Evolutionary conservation across 2,888 invertebrate genomes (phyloP).

Genomic region (Drosophila lacicola): DNA sequence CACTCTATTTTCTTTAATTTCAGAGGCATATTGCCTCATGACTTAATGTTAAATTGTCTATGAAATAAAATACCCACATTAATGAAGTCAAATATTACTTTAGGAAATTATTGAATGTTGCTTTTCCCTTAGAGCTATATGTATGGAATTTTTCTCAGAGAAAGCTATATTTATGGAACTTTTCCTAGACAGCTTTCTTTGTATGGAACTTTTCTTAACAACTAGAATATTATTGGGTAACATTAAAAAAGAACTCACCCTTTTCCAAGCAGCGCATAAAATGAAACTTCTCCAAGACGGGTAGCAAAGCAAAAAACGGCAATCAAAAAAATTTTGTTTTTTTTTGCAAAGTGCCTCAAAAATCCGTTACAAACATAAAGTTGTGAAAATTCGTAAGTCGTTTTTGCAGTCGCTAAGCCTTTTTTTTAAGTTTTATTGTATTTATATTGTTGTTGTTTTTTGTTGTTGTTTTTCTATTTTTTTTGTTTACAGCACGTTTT

Average conservation of each 20-base stretch:
- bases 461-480: slow-evolving; percentile 3
- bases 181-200: too few species aligned
- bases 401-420: slow-evolving; percentile 51
- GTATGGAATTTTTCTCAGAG: too few species aligned
- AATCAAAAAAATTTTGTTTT: slow-evolving; percentile 31
- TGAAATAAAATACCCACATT: too few species aligned
- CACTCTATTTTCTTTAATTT: too few species aligned
- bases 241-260: slow-evolving; percentile 31
- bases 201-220: too few species aligned
- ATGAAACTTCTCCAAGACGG: slow-evolving; percentile 24
- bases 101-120: too few species aligned
- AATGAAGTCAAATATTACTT: too few species aligned
- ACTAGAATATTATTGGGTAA: neutral
- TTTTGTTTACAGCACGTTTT: slow-evolving; percentile 18
- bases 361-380: slow-evolving; percentile 61
- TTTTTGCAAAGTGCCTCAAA: slow-evolving; percentile 37
- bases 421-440: slow-evolving; percentile 18
- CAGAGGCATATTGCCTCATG: too few species aligned
- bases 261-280: slow-evolving; percentile 32
- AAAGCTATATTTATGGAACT: too few species aligned
- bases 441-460: neutral
- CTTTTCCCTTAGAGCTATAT: too few species aligned
- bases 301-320: slow-evolving; percentile 23
- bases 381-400: slow-evolving; percentile 64
- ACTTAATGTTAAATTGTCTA: too few species aligned